These are phyloP conservation scores for Tachina fera DNA, from an alignment of 2,888 invertebrate genomes.

Conservation along the genomic window DNA sequence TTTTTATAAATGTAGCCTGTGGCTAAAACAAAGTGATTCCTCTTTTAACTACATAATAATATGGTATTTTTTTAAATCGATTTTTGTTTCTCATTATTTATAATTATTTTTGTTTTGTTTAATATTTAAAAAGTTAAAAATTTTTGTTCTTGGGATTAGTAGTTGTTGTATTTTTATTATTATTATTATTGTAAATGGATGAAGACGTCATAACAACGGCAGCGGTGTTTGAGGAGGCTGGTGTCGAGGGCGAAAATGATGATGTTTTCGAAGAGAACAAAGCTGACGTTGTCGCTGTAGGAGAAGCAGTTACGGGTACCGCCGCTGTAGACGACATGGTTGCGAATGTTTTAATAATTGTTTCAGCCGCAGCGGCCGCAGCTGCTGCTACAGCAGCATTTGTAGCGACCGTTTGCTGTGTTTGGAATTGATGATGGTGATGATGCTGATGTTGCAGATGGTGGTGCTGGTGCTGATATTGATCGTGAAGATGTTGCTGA, in stretches of 20 bases:
- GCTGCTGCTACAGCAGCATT: slow-evolving; percentile 71
- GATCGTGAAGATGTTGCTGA: slow-evolving; percentile 39
- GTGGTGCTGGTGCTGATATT: slow-evolving; percentile 50
- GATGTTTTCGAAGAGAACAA: slow-evolving; percentile 39
- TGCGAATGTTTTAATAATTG: slow-evolving; percentile 75
- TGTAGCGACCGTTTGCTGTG: slow-evolving; percentile 60
- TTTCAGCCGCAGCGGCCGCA: slow-evolving; percentile 73
- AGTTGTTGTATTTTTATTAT: slow-evolving; percentile 65
- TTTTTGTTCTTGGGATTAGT: slow-evolving; percentile 71
- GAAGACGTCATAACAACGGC: slow-evolving; percentile 70
- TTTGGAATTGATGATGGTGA: slow-evolving; percentile 67
- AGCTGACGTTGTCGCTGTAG: slow-evolving; percentile 51
- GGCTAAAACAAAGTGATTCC: slow-evolving; percentile 70
- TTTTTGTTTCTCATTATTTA: slow-evolving; percentile 63
- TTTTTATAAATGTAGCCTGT: slow-evolving; percentile 67
- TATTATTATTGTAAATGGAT: slow-evolving; percentile 71
- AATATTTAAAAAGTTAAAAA: slow-evolving; percentile 71
- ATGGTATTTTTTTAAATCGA: slow-evolving; percentile 69
- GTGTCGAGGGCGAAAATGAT: slow-evolving; percentile 19
- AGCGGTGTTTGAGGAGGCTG: slow-evolving; percentile 44
- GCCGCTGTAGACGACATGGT: slow-evolving; percentile 72
- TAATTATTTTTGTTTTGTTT: slow-evolving; percentile 58
- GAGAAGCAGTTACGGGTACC: slow-evolving; percentile 60
- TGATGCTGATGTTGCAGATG: slow-evolving; percentile 45
- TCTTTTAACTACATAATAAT: slow-evolving; percentile 68